Conservation (phyloP, 2,113 vertebrate genomes). For the Corvus cornix region DNA sequence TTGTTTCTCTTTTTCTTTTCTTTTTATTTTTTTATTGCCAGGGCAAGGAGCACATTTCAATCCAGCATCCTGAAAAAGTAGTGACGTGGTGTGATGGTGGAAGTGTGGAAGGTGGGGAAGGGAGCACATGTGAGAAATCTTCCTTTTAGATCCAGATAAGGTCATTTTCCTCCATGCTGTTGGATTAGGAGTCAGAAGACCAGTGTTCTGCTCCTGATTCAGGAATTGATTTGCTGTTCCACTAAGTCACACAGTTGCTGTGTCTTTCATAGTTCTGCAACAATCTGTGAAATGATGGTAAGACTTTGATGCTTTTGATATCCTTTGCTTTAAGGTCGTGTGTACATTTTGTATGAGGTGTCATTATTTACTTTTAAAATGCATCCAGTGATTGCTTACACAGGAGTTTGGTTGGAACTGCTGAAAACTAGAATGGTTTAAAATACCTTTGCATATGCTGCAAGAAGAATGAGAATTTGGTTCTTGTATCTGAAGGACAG, state of each 20-base stretch:
- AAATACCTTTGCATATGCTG: background rate
- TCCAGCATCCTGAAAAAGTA: background rate
- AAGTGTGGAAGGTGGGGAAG: background rate
- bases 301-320: background rate
- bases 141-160: background rate
- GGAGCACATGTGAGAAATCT: background rate
- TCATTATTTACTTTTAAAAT: background rate
- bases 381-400: background rate
- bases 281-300: background rate
- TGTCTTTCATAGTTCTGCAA: background rate
- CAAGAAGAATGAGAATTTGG: background rate
- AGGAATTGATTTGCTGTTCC: background rate
- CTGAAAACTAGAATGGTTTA: background rate
- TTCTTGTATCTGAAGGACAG: background rate
- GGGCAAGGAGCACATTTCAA: background rate
- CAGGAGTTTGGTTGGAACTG: background rate
- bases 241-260: background rate
- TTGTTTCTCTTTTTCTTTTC: fast-evolving
- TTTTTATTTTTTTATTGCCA: background rate
- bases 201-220: background rate
- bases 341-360: background rate
- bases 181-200: background rate
- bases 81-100: background rate
- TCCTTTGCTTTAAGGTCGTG: background rate
- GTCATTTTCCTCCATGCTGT: background rate